phyloP scores from a whole-genome alignment of 2,113 vertebrate genomes.

The Puma concolor region DNA sequence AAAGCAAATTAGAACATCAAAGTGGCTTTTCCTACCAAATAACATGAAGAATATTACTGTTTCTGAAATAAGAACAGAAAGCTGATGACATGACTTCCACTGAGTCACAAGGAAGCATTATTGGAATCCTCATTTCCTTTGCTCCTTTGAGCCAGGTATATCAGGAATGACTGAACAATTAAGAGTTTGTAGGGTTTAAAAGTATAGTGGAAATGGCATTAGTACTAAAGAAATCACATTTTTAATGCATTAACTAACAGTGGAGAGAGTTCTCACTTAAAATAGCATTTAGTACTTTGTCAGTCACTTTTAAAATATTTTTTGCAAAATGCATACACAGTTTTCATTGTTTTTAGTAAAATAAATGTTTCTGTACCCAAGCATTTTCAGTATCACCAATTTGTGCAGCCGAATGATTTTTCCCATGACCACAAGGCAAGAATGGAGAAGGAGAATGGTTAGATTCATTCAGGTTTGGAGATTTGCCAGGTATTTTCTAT shows the following conservation, averaged over 20 bases:
- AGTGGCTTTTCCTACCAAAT: background rate
- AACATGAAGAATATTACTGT: background rate
- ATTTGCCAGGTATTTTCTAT: background rate
- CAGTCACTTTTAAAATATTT: background rate
- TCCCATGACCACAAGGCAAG: background rate
- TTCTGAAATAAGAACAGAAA: constrained; percentile 55
- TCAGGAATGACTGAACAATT: background rate
- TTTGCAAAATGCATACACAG: background rate
- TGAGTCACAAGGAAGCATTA: background rate
- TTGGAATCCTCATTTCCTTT: background rate
- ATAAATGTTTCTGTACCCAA: background rate
- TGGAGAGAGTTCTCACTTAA: constrained; percentile 10
- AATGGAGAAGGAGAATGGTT: constrained; percentile 19
- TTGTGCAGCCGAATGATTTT: background rate
- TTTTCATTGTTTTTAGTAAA: constrained; percentile 36
- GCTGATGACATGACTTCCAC: background rate
- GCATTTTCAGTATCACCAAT: background rate
- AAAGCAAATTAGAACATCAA: constrained; percentile 27
- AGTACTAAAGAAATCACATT: background rate
- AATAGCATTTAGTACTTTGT: background rate
- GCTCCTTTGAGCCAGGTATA: background rate
- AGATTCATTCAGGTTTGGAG: background rate
- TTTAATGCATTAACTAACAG: background rate
- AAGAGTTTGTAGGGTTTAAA: background rate
- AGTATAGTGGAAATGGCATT: constrained; percentile 28